Conservation (phyloP, 2,888 invertebrate species). For the Buathra laborator region DNA sequence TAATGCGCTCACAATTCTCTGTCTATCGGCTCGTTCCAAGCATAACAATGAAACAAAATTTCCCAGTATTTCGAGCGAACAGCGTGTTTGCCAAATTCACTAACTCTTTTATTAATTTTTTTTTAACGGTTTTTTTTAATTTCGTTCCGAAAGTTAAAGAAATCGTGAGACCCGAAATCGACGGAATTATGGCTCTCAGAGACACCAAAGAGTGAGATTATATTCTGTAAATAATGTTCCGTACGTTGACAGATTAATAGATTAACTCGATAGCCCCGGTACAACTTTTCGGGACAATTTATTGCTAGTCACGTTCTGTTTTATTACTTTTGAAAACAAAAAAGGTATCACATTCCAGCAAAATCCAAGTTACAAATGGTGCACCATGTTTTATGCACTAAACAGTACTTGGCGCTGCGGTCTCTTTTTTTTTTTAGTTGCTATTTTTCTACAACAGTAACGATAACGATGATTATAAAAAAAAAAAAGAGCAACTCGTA, state of each 20-base stretch:
- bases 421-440: conserved; percentile 12
- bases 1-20: conserved; percentile 27
- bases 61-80: conserved; percentile 65
- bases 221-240: conserved; percentile 35
- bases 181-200: conserved; percentile 19
- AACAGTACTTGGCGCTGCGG: not conserved
- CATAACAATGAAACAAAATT: conserved; percentile 2
- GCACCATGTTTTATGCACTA: not conserved
- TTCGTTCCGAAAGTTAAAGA: not conserved
- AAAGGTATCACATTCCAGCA: not conserved
- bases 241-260: not conserved
- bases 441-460: conserved; percentile 51
- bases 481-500: conserved; percentile 21
- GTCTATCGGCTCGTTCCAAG: conserved; percentile 6
- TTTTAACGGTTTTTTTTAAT: not conserved
- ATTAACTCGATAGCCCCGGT: not conserved
- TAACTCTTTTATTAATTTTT: conserved; percentile 22
- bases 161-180: not conserved
- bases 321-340: not conserved
- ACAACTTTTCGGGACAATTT: not conserved
- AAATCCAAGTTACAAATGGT: not conserved
- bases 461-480: not conserved
- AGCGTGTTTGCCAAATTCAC: not conserved
- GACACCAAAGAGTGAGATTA: conserved; percentile 47
- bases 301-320: conserved; percentile 13